A percentile compares a stretch with the other conserved stretches of the same genome.
These are phyloP conservation scores for Malurus splendens DNA, from an alignment of 2,797 vertebrate species.

Conservation along the genomic window DNA sequence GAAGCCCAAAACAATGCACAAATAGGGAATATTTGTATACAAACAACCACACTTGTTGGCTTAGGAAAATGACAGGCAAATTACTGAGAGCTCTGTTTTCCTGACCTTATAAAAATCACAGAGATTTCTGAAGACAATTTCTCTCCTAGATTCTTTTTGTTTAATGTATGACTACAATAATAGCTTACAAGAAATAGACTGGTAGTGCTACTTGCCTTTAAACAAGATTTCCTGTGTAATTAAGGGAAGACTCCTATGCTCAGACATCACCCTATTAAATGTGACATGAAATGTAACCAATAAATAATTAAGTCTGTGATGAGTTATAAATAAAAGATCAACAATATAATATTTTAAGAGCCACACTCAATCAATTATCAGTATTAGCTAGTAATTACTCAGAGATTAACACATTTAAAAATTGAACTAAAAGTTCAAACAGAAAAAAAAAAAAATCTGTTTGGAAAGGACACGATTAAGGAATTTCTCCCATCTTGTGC, in stretches of 20 bases:
- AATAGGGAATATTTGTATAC: neutral
- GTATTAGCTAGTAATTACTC: conserved; percentile 3
- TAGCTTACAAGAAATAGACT: neutral
- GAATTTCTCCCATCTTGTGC: neutral
- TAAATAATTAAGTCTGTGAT: conserved; percentile 22
- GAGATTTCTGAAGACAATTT: conserved; percentile 5
- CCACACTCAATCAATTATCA: neutral
- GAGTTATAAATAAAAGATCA: conserved; percentile 34
- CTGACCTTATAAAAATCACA: neutral
- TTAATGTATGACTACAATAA: neutral
- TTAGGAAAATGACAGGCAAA: conserved; percentile 28
- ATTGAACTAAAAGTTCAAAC: neutral
- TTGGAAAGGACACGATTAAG: neutral
- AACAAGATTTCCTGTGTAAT: neutral
- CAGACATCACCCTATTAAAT: neutral
- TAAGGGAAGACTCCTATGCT: neutral
- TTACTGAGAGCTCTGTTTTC: neutral
- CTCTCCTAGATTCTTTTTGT: neutral
- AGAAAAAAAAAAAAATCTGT: neutral
- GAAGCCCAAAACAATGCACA: neutral
- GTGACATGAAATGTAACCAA: conserved; percentile 14
- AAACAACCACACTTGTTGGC: neutral
- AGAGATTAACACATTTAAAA: neutral
- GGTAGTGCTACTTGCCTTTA: neutral
- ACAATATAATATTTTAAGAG: conserved; percentile 5